These are phyloP conservation scores for Lissonota sp. DNA, from an alignment of 2,888 invertebrate genomes.

Conservation along the genomic window DNA sequence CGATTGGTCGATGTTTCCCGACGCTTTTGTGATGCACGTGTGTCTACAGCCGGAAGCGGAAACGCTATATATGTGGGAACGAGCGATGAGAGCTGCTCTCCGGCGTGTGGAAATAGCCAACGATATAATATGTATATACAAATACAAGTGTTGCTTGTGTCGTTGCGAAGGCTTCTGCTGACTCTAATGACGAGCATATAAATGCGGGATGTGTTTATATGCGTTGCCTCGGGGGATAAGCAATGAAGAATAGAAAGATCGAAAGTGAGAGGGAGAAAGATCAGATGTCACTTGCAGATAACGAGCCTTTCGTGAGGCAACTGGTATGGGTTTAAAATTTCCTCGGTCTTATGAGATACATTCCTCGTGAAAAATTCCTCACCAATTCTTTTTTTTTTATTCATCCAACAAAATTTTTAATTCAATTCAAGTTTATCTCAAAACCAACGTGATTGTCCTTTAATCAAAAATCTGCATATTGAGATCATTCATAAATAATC, in stretches of 20 bases:
- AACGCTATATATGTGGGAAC: constrained; percentile 76
- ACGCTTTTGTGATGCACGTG: constrained; percentile 72
- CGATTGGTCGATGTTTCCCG: constrained; percentile 55
- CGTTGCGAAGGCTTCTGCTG: constrained; percentile 46
- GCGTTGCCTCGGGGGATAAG: constrained; percentile 31
- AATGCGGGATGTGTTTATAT: constrained; percentile 72
- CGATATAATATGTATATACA: not conserved
- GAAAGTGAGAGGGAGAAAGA: not conserved
- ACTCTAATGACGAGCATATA: constrained; percentile 78
- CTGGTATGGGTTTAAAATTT: constrained; percentile 29
- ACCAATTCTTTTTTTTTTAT: constrained; percentile 1
- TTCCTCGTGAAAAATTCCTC: not conserved
- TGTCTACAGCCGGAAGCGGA: constrained; percentile 77
- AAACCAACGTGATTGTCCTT: too few species aligned
- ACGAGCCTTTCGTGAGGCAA: constrained; percentile 65
- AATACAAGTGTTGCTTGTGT: constrained; percentile 67
- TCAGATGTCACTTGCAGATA: constrained; percentile 75
- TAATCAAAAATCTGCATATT: too few species aligned
- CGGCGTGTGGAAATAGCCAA: constrained; percentile 66
- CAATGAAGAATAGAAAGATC: not conserved
- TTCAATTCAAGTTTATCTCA: too few species aligned
- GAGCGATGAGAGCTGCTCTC: constrained; percentile 3
- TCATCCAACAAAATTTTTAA: too few species aligned
- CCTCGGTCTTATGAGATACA: not conserved
- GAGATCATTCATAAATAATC: too few species aligned